phyloP scores from a whole-genome alignment of 2,888 invertebrate genomes.

The Euproctis similis region DNA sequence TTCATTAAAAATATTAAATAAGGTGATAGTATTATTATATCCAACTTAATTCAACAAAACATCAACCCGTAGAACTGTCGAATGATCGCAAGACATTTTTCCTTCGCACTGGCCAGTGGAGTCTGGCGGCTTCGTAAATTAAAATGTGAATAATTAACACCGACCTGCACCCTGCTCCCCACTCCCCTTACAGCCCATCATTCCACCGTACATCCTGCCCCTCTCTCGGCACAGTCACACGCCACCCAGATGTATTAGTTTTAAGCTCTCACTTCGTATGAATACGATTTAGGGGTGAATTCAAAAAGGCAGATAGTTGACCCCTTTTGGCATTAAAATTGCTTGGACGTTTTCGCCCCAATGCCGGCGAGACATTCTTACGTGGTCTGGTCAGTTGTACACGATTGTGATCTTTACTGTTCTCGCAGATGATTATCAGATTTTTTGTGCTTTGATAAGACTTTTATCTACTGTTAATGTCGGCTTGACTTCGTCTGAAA shows the following conservation, averaged over 20 bases:
- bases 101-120: conserved; percentile 48
- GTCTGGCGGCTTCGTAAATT: conserved; percentile 67
- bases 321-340: conserved; percentile 45
- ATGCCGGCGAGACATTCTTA: conserved; percentile 11
- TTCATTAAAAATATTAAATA: too few relatives aligned
- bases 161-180: conserved; percentile 39
- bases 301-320: conserved; percentile 50
- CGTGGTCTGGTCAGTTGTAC: conserved; percentile 18
- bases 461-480: too few relatives aligned
- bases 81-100: conserved; percentile 69
- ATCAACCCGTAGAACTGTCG: conserved; percentile 50
- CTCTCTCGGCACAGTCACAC: conserved; percentile 30
- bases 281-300: conserved; percentile 58
- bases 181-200: conserved; percentile 23
- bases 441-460: conserved; percentile 1
- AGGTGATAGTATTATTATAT: too few relatives aligned
- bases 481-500: too few relatives aligned
- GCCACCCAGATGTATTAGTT: conserved; percentile 70
- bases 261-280: conserved; percentile 64
- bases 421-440: conserved; percentile 16
- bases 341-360: conserved; percentile 36
- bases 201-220: conserved; percentile 22
- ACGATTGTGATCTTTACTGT: conserved; percentile 23
- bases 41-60: too few relatives aligned
- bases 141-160: conserved; percentile 75